A percentile compares a stretch with the other conserved stretches of the same genome.
Evolutionary conservation across 2,888 invertebrate species (phyloP).

Genomic region (Liposcelis brunnea): DNA sequence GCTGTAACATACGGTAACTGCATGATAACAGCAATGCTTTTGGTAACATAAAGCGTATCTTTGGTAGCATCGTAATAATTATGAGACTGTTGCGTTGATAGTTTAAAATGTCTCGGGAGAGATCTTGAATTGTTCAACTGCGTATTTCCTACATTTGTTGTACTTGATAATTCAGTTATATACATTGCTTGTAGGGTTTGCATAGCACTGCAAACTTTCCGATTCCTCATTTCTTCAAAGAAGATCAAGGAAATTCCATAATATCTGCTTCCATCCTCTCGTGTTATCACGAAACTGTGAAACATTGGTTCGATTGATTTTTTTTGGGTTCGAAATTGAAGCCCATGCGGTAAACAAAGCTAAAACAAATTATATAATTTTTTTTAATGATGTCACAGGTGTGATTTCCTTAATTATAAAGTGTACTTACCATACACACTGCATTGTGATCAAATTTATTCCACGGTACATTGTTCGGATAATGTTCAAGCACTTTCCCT

Average conservation of each 20-base stretch:
- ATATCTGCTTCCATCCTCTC: conserved; percentile 87
- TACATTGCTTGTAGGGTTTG: conserved; percentile 77
- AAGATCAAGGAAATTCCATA: conserved; percentile 92
- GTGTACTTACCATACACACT: conserved; percentile 72
- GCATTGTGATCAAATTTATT: conserved; percentile 90
- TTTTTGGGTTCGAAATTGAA: conserved; percentile 89
- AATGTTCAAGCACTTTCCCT: conserved; percentile 83
- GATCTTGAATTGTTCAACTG: conserved; percentile 54
- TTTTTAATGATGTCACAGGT: background rate
- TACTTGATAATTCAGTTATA: conserved; percentile 69
- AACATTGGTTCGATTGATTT: conserved; percentile 70
- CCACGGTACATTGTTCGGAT: conserved; percentile 77
- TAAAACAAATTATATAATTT: conserved; percentile 26
- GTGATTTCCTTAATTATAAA: too few species aligned
- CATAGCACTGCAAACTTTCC: conserved; percentile 88
- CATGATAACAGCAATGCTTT: conserved; percentile 84
- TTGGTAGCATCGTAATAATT: conserved; percentile 85
- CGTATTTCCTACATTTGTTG: conserved; percentile 34
- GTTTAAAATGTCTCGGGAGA: conserved; percentile 75
- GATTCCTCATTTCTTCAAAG: conserved; percentile 87
- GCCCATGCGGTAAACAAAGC: conserved; percentile 88
- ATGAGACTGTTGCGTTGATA: conserved; percentile 58
- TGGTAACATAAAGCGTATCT: conserved; percentile 88
- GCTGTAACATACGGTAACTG: conserved; percentile 81
- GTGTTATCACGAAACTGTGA: conserved; percentile 92